Conservation (phyloP, 2,113 vertebrate species). For the Podarcis muralis region DNA sequence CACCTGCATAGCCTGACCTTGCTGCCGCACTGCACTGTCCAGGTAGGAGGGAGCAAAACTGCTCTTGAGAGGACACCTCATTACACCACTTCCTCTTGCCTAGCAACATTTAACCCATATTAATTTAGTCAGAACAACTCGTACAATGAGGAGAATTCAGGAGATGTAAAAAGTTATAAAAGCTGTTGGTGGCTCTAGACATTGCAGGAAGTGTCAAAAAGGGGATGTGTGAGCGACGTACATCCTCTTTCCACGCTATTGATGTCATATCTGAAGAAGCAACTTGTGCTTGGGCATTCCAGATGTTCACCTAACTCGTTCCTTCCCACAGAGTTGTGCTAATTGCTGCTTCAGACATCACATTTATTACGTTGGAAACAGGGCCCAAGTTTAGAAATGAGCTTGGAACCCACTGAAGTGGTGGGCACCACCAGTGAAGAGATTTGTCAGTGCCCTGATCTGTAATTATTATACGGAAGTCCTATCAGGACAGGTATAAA, state of each 20-base stretch:
- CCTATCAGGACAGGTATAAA: not conserved
- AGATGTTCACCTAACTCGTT: not conserved
- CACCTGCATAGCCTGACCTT: no score
- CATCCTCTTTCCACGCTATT: not conserved
- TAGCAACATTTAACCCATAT: not conserved
- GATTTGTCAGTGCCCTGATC: not conserved
- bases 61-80: no score
- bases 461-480: not conserved
- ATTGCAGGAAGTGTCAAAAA: constrained; percentile 14
- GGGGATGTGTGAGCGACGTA: not conserved
- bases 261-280: not conserved
- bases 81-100: not conserved
- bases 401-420: not conserved
- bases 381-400: not conserved
- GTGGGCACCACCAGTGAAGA: not conserved
- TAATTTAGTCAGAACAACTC: not conserved
- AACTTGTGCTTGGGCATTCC: not conserved
- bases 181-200: not conserved
- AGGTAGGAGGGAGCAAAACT: no score
- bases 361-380: not conserved
- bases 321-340: not conserved
- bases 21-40: no score
- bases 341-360: not conserved
- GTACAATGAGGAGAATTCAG: constrained; percentile 4
- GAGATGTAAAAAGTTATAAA: constrained; percentile 3